A percentile compares a stretch with the other conserved stretches of the same genome.
These are phyloP conservation scores for Anoplophora glabripennis DNA, from an alignment of 1,140 invertebrate genomes.

Conservation along the genomic window DNA sequence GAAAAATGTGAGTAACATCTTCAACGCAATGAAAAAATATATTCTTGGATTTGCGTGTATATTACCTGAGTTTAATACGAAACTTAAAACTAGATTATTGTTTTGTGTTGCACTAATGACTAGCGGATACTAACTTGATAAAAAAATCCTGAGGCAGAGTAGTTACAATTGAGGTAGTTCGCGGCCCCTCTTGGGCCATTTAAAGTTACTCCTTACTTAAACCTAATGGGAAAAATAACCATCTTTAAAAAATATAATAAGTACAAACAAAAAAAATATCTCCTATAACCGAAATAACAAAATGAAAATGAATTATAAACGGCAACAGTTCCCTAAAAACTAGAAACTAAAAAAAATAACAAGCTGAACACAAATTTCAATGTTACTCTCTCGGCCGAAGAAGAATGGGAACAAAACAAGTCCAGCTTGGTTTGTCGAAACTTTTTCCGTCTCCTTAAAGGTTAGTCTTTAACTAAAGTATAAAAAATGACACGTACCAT, in stretches of 20 bases:
- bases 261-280: slow-evolving; percentile 15
- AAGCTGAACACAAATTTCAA: slow-evolving; percentile 12
- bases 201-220: slow-evolving; percentile 9
- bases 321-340: slow-evolving; percentile 6
- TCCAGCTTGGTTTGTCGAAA: slow-evolving; percentile 33
- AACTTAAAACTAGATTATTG: slow-evolving; percentile 16
- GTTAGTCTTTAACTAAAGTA: slow-evolving; percentile 26
- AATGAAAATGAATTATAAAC: slow-evolving; percentile 12
- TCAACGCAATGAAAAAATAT: not conserved
- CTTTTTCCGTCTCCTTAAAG: slow-evolving; percentile 20
- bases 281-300: slow-evolving; percentile 11
- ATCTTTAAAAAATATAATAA: slow-evolving; percentile 17
- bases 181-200: slow-evolving; percentile 4
- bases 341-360: slow-evolving; percentile 3
- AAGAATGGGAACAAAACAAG: slow-evolving; percentile 29
- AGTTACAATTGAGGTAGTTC: slow-evolving; percentile 33
- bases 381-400: slow-evolving; percentile 2
- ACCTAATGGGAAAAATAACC: slow-evolving; percentile 4
- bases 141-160: slow-evolving; percentile 15
- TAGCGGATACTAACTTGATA: slow-evolving; percentile 14
- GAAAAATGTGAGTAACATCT: not conserved
- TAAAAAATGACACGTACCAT: slow-evolving; percentile 33
- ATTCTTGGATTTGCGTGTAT: not conserved
- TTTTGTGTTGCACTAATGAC: slow-evolving; percentile 26
- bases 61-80: slow-evolving; percentile 2